A percentile compares a stretch with the other conserved stretches of the same genome.
These are phyloP conservation scores for Machaerirhynchus nigripectus DNA, from an alignment of 2,113 vertebrate species.

Conservation along the genomic window DNA sequence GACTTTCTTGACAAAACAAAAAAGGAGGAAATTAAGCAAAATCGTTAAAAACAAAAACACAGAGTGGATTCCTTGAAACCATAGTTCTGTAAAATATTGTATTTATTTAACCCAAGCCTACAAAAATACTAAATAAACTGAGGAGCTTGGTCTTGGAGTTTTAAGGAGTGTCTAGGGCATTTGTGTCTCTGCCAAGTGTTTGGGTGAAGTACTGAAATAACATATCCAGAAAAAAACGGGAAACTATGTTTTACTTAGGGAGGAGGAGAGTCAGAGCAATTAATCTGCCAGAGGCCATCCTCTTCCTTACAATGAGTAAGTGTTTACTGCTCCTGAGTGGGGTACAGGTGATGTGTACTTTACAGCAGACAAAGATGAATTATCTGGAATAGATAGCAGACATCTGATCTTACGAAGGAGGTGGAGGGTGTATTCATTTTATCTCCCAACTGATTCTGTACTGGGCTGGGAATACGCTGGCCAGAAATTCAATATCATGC, in stretches of 20 bases:
- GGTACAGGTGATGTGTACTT: neutral
- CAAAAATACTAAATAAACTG: neutral
- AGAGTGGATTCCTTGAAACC: neutral
- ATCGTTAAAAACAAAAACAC: neutral
- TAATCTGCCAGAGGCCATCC: neutral
- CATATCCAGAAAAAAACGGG: neutral
- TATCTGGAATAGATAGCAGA: neutral
- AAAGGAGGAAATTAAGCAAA: neutral
- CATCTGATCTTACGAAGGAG: neutral
- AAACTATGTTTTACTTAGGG: neutral
- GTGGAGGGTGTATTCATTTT: neutral
- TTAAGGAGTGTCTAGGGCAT: neutral
- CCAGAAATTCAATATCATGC: neutral
- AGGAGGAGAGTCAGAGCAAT: neutral
- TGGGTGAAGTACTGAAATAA: slow-evolving; percentile 4
- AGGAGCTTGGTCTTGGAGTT: neutral
- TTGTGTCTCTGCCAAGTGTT: slow-evolving; percentile 11
- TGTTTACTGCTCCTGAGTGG: slow-evolving; percentile 12
- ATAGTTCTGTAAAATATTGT: neutral
- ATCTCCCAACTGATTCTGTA: neutral
- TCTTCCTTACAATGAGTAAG: slow-evolving; percentile 14
- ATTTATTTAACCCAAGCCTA: neutral
- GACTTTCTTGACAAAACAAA: neutral
- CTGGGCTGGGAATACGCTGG: neutral
- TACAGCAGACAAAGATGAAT: neutral